Evolutionary conservation across 2,113 vertebrate species (phyloP).

Genomic region (Sebastes schlegelii): DNA sequence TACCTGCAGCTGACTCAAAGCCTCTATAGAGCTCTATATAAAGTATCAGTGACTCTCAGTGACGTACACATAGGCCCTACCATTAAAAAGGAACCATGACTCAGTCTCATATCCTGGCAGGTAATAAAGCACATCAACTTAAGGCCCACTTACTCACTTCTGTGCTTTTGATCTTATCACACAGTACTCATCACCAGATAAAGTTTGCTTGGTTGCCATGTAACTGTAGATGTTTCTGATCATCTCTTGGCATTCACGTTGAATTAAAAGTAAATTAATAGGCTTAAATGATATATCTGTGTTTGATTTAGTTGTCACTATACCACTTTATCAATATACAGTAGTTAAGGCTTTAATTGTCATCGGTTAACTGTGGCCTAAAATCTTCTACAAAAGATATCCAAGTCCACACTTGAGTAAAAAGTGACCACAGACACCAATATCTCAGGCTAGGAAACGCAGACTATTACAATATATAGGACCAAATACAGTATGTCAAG

Average conservation of each 20-base stretch:
- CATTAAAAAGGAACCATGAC: slow-evolving; percentile 28
- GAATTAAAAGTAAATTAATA: not conserved
- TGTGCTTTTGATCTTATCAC: not conserved
- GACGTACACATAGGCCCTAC: not conserved
- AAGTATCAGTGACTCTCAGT: slow-evolving; percentile 50
- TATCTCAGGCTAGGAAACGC: not conserved
- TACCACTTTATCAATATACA: not conserved
- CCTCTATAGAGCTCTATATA: slow-evolving; percentile 44
- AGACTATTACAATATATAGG: not conserved
- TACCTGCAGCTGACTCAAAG: slow-evolving; percentile 70
- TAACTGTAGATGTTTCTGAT: not conserved
- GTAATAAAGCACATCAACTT: slow-evolving; percentile 6
- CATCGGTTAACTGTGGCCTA: not conserved
- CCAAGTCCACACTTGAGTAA: not conserved
- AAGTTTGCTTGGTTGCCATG: not conserved
- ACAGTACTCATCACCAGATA: not conserved
- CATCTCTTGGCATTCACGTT: not conserved
- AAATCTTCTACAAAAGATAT: not conserved
- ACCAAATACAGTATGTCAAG: not conserved
- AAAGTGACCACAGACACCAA: not conserved
- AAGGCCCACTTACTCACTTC: not conserved
- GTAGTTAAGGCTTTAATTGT: not conserved
- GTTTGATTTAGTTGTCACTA: not conserved
- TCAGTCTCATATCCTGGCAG: slow-evolving; percentile 4
- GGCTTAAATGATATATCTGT: not conserved